These are phyloP conservation scores for Sardinella longiceps DNA, from an alignment of 2,797 vertebrate species.

Conservation along the genomic window DNA sequence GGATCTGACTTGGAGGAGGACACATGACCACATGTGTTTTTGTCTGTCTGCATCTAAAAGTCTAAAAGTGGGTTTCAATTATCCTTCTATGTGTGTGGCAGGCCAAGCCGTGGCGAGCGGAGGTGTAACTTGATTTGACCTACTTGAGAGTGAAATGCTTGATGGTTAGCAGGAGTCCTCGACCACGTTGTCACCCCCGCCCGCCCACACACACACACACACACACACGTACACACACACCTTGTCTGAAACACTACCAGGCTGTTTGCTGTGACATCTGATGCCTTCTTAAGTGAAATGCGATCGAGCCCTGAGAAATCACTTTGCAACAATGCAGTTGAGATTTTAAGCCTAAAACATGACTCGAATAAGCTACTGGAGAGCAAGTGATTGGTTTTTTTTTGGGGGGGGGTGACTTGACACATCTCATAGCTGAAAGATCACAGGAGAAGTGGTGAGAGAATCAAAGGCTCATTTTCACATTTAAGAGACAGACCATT, in stretches of 20 bases:
- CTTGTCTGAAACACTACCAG: not conserved
- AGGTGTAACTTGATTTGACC: not conserved
- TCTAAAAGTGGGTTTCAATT: not conserved
- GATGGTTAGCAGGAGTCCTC: not conserved
- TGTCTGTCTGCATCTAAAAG: too few species aligned
- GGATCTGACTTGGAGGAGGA: not conserved
- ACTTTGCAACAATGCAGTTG: not conserved
- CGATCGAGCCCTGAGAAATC: not conserved
- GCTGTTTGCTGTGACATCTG: not conserved
- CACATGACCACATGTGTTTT: not conserved
- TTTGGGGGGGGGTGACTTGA: too few species aligned
- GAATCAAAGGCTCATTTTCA: not conserved
- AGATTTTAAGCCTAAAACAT: not conserved
- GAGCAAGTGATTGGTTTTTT: not conserved
- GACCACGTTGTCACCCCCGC: not conserved
- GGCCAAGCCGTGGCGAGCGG: not conserved
- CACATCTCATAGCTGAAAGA: not conserved
- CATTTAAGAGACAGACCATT: not conserved
- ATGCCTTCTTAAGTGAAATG: not conserved
- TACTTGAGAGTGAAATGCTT: slow-evolving; percentile 12
- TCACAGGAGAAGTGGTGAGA: not conserved
- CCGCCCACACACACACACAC: too few species aligned
- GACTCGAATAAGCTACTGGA: not conserved
- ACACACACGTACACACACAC: too few species aligned
- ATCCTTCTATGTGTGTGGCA: not conserved